Percentiles rank a stretch among this genome's conserved stretches.
Evolutionary conservation across 2,113 vertebrate genomes (phyloP).

Genomic region (Siniperca knerii): DNA sequence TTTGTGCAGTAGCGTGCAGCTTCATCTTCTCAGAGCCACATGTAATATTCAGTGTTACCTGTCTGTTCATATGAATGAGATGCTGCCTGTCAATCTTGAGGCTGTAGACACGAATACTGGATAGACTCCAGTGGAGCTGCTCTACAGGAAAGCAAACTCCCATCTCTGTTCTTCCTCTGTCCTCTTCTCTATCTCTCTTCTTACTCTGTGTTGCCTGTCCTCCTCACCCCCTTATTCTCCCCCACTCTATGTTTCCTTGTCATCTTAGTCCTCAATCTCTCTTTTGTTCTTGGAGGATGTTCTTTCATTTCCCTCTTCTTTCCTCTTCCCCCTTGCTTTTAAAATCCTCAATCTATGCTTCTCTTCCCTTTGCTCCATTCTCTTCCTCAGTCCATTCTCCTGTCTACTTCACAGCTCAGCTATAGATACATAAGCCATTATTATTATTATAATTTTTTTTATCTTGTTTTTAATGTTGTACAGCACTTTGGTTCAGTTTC

Average conservation of each 20-base stretch:
- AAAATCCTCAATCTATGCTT: neutral
- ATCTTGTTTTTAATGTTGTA: too few relatives aligned
- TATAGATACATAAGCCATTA: neutral
- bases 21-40: slow-evolving; percentile 30
- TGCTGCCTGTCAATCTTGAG: slow-evolving; percentile 41
- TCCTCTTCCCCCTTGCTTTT: neutral
- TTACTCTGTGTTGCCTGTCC: neutral
- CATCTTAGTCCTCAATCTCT: neutral
- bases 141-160: slow-evolving; percentile 29
- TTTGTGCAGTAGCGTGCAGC: neutral
- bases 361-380: neutral
- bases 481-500: too few relatives aligned
- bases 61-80: slow-evolving; percentile 52
- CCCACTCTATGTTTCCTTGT: neutral
- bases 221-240: slow-evolving; percentile 1
- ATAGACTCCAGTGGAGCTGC: slow-evolving; percentile 18
- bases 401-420: neutral
- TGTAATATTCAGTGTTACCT: slow-evolving; percentile 57
- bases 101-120: slow-evolving; percentile 26
- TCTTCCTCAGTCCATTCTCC: neutral
- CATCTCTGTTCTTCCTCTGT: slow-evolving; percentile 18
- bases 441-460: too few relatives aligned
- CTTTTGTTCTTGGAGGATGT: neutral
- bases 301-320: neutral
- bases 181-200: neutral